Evolutionary conservation across 92 coral and sea anemone genomes (phyloP).

Genomic region (Ricordea florida): DNA sequence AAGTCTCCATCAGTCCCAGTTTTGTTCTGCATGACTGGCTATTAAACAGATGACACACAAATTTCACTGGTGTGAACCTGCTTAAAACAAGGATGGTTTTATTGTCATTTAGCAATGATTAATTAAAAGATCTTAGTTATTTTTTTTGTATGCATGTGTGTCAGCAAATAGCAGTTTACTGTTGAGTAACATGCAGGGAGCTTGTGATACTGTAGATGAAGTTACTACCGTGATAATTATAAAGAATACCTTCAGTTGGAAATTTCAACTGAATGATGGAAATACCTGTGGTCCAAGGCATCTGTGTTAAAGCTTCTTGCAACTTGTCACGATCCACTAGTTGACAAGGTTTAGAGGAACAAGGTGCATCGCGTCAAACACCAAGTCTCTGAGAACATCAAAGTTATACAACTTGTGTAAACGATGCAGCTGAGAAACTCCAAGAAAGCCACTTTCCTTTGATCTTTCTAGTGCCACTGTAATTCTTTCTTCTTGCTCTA

Average conservation of each 20-base stretch:
- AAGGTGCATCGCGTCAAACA: constrained; percentile 74
- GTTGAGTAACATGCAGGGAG: no score
- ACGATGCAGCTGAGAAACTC: constrained; percentile 55
- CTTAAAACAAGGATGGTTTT: no score
- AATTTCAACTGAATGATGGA: background rate
- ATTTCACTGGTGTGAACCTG: no score
- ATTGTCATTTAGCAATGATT: no score
- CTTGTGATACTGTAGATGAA: background rate
- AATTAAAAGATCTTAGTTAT: no score
- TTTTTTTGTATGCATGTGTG: no score
- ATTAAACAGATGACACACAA: no score
- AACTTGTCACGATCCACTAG: constrained; percentile 34
- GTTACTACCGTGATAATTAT: background rate
- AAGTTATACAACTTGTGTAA: constrained; percentile 48
- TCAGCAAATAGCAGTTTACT: no score
- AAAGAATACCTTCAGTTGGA: background rate
- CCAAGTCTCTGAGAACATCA: constrained; percentile 57
- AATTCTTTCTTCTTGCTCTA: constrained; percentile 68
- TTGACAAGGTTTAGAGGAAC: constrained; percentile 65
- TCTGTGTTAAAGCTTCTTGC: constrained; percentile 15
- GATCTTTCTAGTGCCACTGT: constrained; percentile 52
- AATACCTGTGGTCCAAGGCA: constrained; percentile 60
- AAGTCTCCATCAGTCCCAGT: no score
- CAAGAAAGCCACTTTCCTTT: constrained; percentile 59
- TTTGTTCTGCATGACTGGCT: no score